Evolutionary conservation across 1,140 invertebrate species (phyloP), one percentile per base, ranked within the genome.

Genomic region (Mercenaria mercenaria): DNA sequence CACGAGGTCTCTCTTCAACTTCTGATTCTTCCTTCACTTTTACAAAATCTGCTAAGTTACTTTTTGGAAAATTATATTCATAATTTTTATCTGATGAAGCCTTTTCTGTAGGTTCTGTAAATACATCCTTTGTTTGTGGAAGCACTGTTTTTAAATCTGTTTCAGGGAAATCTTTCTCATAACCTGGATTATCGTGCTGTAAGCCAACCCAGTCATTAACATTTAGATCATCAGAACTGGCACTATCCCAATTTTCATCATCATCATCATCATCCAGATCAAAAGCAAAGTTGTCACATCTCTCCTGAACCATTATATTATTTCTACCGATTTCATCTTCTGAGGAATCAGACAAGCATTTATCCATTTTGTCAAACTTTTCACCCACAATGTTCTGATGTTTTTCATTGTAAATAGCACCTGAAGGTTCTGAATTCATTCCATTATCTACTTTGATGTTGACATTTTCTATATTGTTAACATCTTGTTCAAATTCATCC

Each of bases 401-500:
- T 20, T 59, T 72, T 37, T 34, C 67, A n/a, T 20, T 26, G 52
- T 67, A 43, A 39, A 0, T 69, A 34, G 39, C 39, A 3, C 76
- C n/a, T 41, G 0, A n/a, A 56, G 29, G 23, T 43, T 74, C 72
- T 59, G 15, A 34, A 20, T 47, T 26, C 52, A 32, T 26, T 26
- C 34, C 84, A 34, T 4, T 15, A 59, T 50, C 32, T 8, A n/a
- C 15, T 50, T 50, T 20, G 11, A 72, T 72, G 2, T 13, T 8
- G 20, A 1, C 67, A 72, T 23, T 64, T 34, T 61, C 37, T 29
- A 72, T n/a, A 56, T 56, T 47, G 3, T 32, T 47, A 37, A 41
- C 41, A 23, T 37, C 37, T 50, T 81, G 86, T 50, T 88, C 86
- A 67, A 80, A 47, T 37, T 88, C 86, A 37, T 52, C 86, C 52